Evolutionary conservation across 2,888 invertebrate species (phyloP).

Genomic region (Pollenia labialis): DNA sequence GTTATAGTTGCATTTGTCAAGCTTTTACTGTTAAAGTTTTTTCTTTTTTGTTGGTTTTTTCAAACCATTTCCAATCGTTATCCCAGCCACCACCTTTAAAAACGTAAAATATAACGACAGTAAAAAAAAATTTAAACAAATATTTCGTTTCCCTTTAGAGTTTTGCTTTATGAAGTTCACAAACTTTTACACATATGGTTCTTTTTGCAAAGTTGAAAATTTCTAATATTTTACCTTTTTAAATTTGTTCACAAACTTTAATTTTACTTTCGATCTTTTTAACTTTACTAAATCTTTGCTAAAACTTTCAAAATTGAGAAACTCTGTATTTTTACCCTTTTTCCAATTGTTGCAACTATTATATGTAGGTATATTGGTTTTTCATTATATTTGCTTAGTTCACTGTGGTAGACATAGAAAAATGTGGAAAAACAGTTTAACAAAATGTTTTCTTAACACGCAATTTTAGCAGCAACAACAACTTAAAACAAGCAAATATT

Average conservation of each 20-base stretch:
- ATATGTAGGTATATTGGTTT: neutral
- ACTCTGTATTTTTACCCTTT: neutral
- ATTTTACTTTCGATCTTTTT: too few relatives aligned
- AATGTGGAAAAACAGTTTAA: conserved; percentile 29
- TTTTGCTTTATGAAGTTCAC: neutral
- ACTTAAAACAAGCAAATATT: neutral
- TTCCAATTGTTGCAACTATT: neutral
- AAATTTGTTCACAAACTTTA: too few relatives aligned
- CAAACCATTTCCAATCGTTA: too few relatives aligned
- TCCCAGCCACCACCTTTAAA: neutral
- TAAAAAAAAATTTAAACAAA: neutral
- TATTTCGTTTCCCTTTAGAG: conserved; percentile 1
- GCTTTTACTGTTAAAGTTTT: too few relatives aligned
- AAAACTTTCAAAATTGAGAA: neutral
- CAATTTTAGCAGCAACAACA: conserved; percentile 40
- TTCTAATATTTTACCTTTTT: too few relatives aligned
- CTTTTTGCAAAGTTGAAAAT: too few relatives aligned
- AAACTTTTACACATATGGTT: neutral
- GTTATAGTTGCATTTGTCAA: too few relatives aligned
- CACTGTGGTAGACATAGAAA: conserved; percentile 16
- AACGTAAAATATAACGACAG: neutral
- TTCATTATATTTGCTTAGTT: conserved; percentile 25
- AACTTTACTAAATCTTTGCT: too few relatives aligned
- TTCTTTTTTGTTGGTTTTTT: too few relatives aligned
- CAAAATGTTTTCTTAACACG: conserved; percentile 65